These are phyloP conservation scores for Origma solitaria DNA, from an alignment of 2,113 vertebrate genomes.

Conservation along the genomic window DNA sequence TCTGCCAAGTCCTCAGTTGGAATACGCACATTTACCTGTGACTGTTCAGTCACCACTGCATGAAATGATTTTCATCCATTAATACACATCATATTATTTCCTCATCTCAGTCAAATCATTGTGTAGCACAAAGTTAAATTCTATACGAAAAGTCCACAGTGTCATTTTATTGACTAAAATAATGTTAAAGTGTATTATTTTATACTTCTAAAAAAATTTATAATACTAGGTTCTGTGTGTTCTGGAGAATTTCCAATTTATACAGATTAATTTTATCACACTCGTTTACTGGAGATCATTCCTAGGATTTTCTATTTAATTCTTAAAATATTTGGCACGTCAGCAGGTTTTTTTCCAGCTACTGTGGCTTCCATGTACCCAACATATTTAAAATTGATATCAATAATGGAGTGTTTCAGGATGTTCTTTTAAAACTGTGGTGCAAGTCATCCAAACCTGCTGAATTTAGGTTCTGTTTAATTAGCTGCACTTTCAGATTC, in stretches of 20 bases:
- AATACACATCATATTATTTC: not conserved
- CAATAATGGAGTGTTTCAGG: not conserved
- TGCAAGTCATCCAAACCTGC: not conserved
- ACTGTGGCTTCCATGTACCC: not conserved
- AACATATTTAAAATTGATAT: not conserved
- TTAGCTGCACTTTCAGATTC: slow-evolving; percentile 7
- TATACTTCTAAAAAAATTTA: not conserved
- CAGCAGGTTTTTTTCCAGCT: not conserved
- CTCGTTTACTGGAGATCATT: not conserved
- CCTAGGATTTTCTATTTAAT: not conserved
- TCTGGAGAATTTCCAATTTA: not conserved
- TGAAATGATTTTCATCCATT: not conserved
- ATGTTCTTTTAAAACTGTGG: slow-evolving; percentile 8
- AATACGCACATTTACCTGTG: not conserved
- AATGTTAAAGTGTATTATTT: not conserved
- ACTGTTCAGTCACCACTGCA: not conserved
- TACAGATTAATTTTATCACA: not conserved
- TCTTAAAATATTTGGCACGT: not conserved
- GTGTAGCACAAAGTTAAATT: not conserved
- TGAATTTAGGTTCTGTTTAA: slow-evolving; percentile 44
- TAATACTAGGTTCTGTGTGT: not conserved
- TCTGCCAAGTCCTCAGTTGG: not conserved
- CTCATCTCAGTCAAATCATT: not conserved
- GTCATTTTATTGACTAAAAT: not conserved
- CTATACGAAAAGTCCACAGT: not conserved